Base-by-base conservation (phyloP, 2,888 invertebrate species). In the Yponomeuta evonymella region DNA sequence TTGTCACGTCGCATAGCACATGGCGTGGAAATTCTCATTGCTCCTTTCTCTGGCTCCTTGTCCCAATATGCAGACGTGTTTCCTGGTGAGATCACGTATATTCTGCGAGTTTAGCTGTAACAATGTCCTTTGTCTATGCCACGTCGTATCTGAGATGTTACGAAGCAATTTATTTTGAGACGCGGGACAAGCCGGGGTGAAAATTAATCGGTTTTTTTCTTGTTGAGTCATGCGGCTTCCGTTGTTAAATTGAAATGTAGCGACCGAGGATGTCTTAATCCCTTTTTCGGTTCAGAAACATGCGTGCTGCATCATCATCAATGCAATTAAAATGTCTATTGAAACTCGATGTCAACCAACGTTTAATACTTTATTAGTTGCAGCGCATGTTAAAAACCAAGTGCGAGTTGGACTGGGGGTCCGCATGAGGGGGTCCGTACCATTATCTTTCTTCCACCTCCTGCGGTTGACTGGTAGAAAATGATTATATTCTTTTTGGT, bases 201-300 rank as follows among this genome's bases (percentile, higher is more conserved):
- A 87, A 85, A 89, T 86, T 86, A 89, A 89, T 90, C 85, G 83
- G 85, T 83, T 84, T 81, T 83, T 85, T 88, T 89, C 85, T 80
- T 81, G 91, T 78, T 79, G 79, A 89, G 88, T 91, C 91, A 91
- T 83, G 83, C 79, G 79, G 89, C 89, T 90, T 90, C 90, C 90
- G 90, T 86, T 85, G 84, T 85, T 84, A 85, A 86, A 89, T 88
- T 86, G 86, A 88, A 88, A 86, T 79, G 80, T 82, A 78, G 78
- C 82, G 82, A n/a, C 36, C 83, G 83, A 84, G 83, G 86, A 85
- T 83, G 83, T 85, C 81, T 82, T 82, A 83, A 83, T 82, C 79
- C 79, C 78, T 81, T 58, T 58, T 58, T 58, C 51, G 51, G 51
- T 58, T 15, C 51, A 15, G 15, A 15, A 15, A 58, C 51, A 15